Conservation (phyloP, 2,113 vertebrate species). For the Gopherus flavomarginatus region DNA sequence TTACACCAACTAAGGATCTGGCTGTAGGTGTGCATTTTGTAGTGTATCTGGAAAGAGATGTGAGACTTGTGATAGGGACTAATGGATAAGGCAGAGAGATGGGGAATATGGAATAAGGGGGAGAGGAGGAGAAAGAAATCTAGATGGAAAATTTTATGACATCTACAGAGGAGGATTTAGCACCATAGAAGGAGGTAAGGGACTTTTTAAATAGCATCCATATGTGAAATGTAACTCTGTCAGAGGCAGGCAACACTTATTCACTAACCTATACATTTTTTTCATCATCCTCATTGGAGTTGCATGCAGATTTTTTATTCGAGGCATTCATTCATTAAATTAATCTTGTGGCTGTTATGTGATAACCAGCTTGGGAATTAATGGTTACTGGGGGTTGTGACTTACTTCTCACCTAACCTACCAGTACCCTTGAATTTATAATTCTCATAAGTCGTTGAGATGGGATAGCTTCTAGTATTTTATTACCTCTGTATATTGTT, state of each 20-base stretch:
- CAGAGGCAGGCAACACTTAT: neutral
- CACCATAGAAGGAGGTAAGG: neutral
- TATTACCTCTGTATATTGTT: neutral
- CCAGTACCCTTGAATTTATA: conserved; percentile 2
- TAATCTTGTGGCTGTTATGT: neutral
- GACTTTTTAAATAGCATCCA: neutral
- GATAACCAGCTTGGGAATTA: neutral
- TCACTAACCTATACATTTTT: neutral
- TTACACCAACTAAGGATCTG: neutral
- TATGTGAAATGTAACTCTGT: neutral
- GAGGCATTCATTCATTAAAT: conserved; percentile 3
- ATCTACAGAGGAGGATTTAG: neutral
- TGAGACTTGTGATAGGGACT: neutral
- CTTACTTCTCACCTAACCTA: conserved; percentile 15
- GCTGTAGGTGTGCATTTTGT: neutral
- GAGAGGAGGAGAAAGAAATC: neutral
- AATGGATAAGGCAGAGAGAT: neutral
- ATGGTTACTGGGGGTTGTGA: neutral
- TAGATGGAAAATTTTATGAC: neutral
- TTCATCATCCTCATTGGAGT: neutral
- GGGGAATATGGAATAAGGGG: neutral
- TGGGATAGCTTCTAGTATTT: neutral
- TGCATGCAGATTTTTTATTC: neutral
- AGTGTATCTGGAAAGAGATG: neutral
- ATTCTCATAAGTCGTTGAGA: conserved; percentile 13